Base-by-base conservation (phyloP, 2,888 invertebrate genomes). In the Cantharis flavilabris region DNA sequence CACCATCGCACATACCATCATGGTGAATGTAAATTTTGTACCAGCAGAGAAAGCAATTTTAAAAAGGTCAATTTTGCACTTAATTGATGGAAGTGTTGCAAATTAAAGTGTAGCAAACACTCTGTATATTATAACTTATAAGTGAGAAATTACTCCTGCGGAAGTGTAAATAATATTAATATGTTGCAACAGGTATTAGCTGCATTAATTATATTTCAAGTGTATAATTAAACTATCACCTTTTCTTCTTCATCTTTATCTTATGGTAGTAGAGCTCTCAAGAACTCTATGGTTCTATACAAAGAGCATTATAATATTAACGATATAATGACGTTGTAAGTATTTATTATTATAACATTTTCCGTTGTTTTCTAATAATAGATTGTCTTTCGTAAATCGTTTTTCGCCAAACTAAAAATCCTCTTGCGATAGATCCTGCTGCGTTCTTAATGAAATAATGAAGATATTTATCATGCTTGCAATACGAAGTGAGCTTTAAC, bases 1-100 rank as follows among this genome's bases (percentile, higher is more conserved):
- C 88, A 88, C 87, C 88, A 88, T 88, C 87, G 88, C 88, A 86
- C 84, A 16, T 62, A 14, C 11, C 13, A 13, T 3, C 3, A 1
- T 13, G 0, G 13, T 13, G 13, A 13, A 33, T 13, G 33, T 33
- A 13, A 0, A 13, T 13, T 33, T 33, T 33, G 3, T 30, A 30
- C 30, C 30, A 23, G 7, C 23, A 23, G 1, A 7, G 23, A 23
- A 5, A 4, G 23, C 7, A 5, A 5, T 23, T 4, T 23, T 23
- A 23, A 5, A 23, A 23, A 23, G 23, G 1, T 18, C 3, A 18
- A 18, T n/a, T 18, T 18, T 18, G 18, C 18, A 18, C n/a, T n/a
- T n/a, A n/a, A n/a, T n/a, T 16, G 16, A 16, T 23, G 23, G 5
- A 23, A 23, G 0, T 23, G 23, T 23, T 23, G 5, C 23, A 23